Evolutionary conservation across 2,888 invertebrate genomes (phyloP).

Genomic region (Ochropleura leucogaster): DNA sequence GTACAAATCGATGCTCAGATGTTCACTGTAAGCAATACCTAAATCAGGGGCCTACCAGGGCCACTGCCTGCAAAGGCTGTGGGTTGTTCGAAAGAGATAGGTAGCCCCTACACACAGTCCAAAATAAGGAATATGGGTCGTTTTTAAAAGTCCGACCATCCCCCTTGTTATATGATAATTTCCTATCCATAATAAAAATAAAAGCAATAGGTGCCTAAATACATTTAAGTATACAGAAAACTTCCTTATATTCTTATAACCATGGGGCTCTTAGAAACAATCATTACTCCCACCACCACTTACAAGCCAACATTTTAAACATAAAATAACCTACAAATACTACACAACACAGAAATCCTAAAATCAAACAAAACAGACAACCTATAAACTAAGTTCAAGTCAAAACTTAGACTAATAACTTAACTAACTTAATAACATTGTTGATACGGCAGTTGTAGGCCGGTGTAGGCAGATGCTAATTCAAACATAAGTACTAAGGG

Average conservation of each 20-base stretch:
- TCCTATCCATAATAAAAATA: too few relatives aligned
- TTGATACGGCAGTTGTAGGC: slow-evolving; percentile 49
- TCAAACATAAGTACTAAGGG: slow-evolving; percentile 28
- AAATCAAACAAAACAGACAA: slow-evolving; percentile 24
- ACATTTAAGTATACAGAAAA: neutral
- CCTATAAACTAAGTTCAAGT: slow-evolving; percentile 27
- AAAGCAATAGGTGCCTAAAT: neutral
- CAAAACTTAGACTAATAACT: slow-evolving; percentile 39
- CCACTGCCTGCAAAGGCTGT: too few relatives aligned
- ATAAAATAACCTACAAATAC: slow-evolving; percentile 3
- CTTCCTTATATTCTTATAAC: neutral
- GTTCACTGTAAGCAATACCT: too few relatives aligned
- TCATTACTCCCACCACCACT: neutral
- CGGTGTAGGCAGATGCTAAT: slow-evolving; percentile 68
- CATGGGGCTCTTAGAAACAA: neutral
- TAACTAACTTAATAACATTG: slow-evolving; percentile 54
- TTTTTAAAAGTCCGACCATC: too few relatives aligned
- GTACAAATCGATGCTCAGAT: neutral
- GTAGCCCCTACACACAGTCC: too few relatives aligned
- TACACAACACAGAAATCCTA: slow-evolving; percentile 15
- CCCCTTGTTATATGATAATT: too few relatives aligned
- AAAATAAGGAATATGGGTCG: too few relatives aligned
- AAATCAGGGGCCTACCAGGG: too few relatives aligned
- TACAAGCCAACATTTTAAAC: slow-evolving; percentile 3
- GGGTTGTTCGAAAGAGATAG: too few relatives aligned